Percentiles rank a stretch among this genome's conserved stretches.
Conservation (phyloP, 2,888 invertebrate species). For the Macaria liturata region DNA sequence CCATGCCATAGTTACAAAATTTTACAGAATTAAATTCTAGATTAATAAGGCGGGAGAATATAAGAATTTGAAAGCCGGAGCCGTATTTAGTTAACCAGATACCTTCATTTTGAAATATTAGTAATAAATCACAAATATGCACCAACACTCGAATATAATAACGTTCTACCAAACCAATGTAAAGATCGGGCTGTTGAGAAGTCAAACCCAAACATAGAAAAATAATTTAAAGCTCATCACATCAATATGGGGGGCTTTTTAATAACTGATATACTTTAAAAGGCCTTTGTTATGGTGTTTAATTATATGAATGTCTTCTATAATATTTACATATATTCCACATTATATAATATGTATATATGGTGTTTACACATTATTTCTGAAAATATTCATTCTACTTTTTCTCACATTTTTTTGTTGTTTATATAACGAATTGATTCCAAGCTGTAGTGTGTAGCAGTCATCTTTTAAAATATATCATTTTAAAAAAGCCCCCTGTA, state of each 20-base stretch:
- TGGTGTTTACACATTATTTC: too few relatives aligned
- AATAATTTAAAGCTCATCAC: constrained; percentile 82
- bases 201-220: constrained; percentile 58
- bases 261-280: constrained; percentile 17
- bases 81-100: constrained; percentile 22
- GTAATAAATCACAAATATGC: constrained; percentile 72
- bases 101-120: constrained; percentile 49
- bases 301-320: too few relatives aligned
- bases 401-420: too few relatives aligned
- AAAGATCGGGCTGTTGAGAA: constrained; percentile 52
- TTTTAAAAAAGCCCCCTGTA: neutral
- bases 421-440: too few relatives aligned
- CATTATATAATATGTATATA: too few relatives aligned
- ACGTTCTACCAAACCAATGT: constrained; percentile 51
- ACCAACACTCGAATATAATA: constrained; percentile 59
- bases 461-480: too few relatives aligned
- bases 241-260: neutral
- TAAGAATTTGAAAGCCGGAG: constrained; percentile 19
- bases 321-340: too few relatives aligned
- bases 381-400: too few relatives aligned
- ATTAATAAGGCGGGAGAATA: constrained; percentile 58
- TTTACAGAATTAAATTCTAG: constrained; percentile 48
- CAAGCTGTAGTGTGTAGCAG: too few relatives aligned
- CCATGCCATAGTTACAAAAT: constrained; percentile 30
- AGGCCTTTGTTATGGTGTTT: too few relatives aligned